Percentiles rank a stretch among this genome's conserved stretches.
phyloP scores from a whole-genome alignment of 2,797 vertebrate genomes.

The Thaleichthys pacificus region DNA sequence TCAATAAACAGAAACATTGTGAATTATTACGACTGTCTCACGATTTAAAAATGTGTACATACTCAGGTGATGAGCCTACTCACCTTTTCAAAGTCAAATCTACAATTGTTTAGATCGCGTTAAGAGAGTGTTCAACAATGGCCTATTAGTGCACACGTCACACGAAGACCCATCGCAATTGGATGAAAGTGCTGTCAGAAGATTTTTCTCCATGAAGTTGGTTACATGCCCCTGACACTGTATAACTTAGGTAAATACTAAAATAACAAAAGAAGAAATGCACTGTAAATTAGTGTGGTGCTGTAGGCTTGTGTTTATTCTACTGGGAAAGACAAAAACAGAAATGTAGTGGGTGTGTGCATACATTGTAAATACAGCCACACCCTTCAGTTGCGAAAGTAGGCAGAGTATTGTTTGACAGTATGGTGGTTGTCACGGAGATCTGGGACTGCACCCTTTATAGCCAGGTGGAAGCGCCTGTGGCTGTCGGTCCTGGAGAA shows the following conservation, averaged over 20 bases:
- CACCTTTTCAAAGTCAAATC: too few relatives aligned
- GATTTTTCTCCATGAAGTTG: background rate
- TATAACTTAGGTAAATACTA: background rate
- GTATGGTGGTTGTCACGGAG: slow-evolving; percentile 54
- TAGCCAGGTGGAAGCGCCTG: slow-evolving; percentile 42
- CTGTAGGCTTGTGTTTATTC: background rate
- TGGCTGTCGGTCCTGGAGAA: slow-evolving; percentile 58
- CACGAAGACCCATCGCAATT: background rate
- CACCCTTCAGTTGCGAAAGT: slow-evolving; percentile 61
- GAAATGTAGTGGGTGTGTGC: background rate
- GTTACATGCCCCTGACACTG: background rate
- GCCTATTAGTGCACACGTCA: background rate
- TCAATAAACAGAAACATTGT: too few relatives aligned
- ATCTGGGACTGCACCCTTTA: slow-evolving; percentile 51
- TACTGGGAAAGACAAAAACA: background rate
- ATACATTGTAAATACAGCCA: background rate
- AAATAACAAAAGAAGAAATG: background rate
- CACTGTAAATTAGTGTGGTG: background rate
- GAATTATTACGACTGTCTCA: too few relatives aligned
- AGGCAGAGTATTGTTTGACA: slow-evolving; percentile 59
- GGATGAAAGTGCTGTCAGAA: background rate
- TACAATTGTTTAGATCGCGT: too few relatives aligned
- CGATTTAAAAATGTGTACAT: too few relatives aligned
- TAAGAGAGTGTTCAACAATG: too few relatives aligned
- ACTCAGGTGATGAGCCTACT: too few relatives aligned